A percentile compares a stretch with the other conserved stretches of the same genome.
Conservation (phyloP, 2,113 vertebrate genomes). For the Chauna torquata region DNA sequence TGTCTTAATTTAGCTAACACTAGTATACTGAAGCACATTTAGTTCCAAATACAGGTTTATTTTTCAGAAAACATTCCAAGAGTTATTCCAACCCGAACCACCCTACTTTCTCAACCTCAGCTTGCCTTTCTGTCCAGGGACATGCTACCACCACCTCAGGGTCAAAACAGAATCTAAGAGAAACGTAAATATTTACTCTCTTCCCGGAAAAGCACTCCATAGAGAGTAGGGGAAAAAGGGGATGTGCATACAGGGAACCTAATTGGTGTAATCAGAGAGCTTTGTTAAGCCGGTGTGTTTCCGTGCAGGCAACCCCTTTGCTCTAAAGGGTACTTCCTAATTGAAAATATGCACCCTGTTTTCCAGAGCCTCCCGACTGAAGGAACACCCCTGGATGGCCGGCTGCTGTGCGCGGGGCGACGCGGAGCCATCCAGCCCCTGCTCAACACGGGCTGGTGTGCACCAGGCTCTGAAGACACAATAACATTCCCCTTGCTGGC, state of each 20-base stretch:
- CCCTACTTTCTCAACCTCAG: neutral
- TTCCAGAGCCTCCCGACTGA: conserved; percentile 26
- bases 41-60: neutral
- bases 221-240: neutral
- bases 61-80: neutral
- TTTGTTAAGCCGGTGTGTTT: neutral
- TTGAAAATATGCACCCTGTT: neutral
- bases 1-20: neutral
- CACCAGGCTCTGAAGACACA: conserved; percentile 79
- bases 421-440: conserved; percentile 67
- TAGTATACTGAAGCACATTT: neutral
- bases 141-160: neutral
- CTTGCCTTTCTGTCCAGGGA: neutral
- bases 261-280: neutral
- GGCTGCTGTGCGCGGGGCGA: conserved; percentile 55
- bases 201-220: neutral
- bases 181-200: conserved; percentile 32
- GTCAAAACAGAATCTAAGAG: conserved; percentile 7
- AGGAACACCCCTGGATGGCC: conserved; percentile 58
- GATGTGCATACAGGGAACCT: neutral
- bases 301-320: neutral
- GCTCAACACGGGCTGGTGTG: conserved; percentile 65
- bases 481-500: conserved; percentile 77
- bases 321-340: neutral
- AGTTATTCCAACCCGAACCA: neutral